Evolutionary conservation across 1,140 invertebrate species (phyloP).

Genomic region (Latrodectus geometricus): DNA sequence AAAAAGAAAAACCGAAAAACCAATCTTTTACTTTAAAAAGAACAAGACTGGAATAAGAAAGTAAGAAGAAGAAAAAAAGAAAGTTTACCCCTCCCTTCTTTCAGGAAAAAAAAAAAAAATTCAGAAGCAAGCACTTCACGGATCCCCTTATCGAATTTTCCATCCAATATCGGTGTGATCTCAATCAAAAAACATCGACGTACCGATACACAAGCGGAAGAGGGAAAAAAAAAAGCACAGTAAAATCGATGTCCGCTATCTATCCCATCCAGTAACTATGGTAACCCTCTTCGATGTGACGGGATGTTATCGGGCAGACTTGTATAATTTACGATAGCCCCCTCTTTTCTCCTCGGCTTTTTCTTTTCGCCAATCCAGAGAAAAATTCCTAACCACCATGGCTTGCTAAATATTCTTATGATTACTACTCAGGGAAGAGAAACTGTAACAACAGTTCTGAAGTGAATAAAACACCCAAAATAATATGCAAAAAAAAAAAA

Average conservation of each 20-base stretch:
- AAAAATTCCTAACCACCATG: too few relatives aligned
- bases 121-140: neutral
- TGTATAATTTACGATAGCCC: constrained; percentile 33
- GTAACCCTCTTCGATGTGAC: constrained; percentile 5
- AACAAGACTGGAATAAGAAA: neutral
- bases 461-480: too few relatives aligned
- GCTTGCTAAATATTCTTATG: too few relatives aligned
- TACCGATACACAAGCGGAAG: neutral
- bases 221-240: neutral
- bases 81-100: neutral
- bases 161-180: constrained; percentile 12
- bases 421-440: too few relatives aligned
- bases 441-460: too few relatives aligned
- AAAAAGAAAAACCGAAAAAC: neutral
- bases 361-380: neutral
- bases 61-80: neutral
- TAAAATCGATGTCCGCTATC: constrained; percentile 18
- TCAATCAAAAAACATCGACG: constrained; percentile 23
- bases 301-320: constrained; percentile 1
- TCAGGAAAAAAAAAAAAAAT: too few relatives aligned
- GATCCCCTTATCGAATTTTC: constrained; percentile 22
- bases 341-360: neutral
- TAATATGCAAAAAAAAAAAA: too few relatives aligned
- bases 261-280: constrained; percentile 12
- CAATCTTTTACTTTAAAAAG: neutral